Conservation (phyloP, 2,888 invertebrate genomes). For the Thera britannica region DNA sequence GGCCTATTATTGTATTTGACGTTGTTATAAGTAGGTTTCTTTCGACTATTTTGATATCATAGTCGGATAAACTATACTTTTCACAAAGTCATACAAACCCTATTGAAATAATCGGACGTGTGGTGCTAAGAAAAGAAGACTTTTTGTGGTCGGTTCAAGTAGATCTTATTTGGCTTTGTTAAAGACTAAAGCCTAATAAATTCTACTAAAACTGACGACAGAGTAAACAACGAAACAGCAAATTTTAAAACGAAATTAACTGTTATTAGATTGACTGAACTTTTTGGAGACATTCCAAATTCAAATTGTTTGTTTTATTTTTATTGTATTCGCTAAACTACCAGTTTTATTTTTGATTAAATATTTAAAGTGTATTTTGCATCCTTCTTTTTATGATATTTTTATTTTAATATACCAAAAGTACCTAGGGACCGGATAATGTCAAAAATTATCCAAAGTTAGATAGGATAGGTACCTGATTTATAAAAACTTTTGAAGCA, state of each 20-base stretch:
- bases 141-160: constrained; percentile 51
- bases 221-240: neutral
- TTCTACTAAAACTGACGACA: constrained; percentile 25
- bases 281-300: too few species aligned
- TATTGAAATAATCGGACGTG: neutral
- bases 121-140: neutral
- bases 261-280: too few species aligned
- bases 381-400: too few species aligned
- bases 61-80: constrained; percentile 40
- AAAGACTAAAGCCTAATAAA: constrained; percentile 42
- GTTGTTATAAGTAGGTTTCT: constrained; percentile 46
- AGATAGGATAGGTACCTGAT: too few species aligned
- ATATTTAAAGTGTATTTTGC: too few species aligned
- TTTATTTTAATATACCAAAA: too few species aligned
- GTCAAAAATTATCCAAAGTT: too few species aligned
- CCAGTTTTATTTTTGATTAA: too few species aligned
- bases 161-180: constrained; percentile 54
- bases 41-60: constrained; percentile 34
- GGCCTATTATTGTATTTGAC: neutral
- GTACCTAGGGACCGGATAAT: too few species aligned
- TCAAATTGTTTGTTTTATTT: too few species aligned
- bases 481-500: too few species aligned
- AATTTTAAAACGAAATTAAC: neutral
- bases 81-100: constrained; percentile 25
- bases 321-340: too few species aligned